Evolutionary conservation across 2,888 invertebrate genomes (phyloP).

Genomic region (Fragum whitleyi): DNA sequence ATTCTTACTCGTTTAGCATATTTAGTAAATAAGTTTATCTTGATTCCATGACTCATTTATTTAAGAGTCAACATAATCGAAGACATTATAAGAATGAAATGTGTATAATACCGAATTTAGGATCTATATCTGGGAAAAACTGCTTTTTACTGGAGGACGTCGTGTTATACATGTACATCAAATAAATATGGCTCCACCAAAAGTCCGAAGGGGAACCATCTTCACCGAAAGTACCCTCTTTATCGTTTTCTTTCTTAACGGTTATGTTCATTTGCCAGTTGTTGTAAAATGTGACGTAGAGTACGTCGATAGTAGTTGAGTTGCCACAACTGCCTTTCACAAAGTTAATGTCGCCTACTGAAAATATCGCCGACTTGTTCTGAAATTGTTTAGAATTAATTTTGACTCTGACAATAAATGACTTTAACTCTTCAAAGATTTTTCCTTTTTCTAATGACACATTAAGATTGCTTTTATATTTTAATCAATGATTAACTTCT

Average conservation of each 20-base stretch:
- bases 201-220: background rate
- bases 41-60: too few species aligned
- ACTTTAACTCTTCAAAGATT: too few species aligned
- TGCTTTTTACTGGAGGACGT: background rate
- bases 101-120: slow-evolving; percentile 5
- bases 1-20: too few species aligned
- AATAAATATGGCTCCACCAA: slow-evolving; percentile 16
- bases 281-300: slow-evolving; percentile 11
- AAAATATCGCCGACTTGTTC: slow-evolving; percentile 7
- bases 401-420: too few species aligned
- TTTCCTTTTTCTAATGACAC: too few species aligned
- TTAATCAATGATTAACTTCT: too few species aligned
- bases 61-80: too few species aligned
- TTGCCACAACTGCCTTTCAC: background rate
- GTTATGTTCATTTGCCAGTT: slow-evolving; percentile 28
- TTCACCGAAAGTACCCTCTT: background rate
- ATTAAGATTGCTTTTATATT: too few species aligned
- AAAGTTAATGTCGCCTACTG: background rate
- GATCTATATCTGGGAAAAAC: background rate
- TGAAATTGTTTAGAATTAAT: too few species aligned
- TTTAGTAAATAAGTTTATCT: too few species aligned
- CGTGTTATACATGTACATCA: background rate
- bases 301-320: background rate
- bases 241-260: background rate
- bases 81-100: too few species aligned